Evolutionary conservation across 1,140 invertebrate genomes (phyloP).

Genomic region (Ylistrum balloti): DNA sequence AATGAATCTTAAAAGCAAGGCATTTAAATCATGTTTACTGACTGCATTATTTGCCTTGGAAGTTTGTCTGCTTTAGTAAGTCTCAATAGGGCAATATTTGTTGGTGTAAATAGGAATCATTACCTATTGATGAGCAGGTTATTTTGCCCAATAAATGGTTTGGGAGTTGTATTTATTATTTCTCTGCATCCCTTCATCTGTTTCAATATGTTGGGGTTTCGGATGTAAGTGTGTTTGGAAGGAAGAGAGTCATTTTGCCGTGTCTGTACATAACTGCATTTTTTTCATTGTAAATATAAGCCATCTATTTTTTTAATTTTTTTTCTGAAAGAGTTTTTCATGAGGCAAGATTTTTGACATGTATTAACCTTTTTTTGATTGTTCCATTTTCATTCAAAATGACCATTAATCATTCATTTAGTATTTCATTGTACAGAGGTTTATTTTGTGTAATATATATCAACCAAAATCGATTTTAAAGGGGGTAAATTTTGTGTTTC

Average conservation of each 20-base stretch:
- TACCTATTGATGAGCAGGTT: background rate
- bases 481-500: constrained; percentile 33
- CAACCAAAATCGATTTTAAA: constrained; percentile 28
- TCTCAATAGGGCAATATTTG: constrained; percentile 9
- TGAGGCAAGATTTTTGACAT: background rate
- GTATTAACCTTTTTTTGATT: constrained; percentile 3
- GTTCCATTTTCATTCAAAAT: constrained; percentile 21
- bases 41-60: constrained; percentile 18
- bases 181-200: constrained; percentile 16
- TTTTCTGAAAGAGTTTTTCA: background rate
- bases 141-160: background rate
- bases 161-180: constrained; percentile 37
- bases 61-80: background rate
- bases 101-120: background rate
- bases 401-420: constrained; percentile 12
- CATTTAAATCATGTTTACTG: constrained; percentile 16
- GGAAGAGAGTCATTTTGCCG: constrained; percentile 4
- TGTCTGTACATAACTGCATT: background rate
- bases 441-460: constrained; percentile 29
- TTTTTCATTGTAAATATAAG: constrained; percentile 10
- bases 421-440: background rate
- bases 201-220: background rate
- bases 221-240: background rate
- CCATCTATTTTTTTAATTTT: background rate
- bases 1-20: background rate